These are phyloP conservation scores for Calycopis cecrops DNA, from an alignment of 1,140 invertebrate genomes.

Conservation along the genomic window DNA sequence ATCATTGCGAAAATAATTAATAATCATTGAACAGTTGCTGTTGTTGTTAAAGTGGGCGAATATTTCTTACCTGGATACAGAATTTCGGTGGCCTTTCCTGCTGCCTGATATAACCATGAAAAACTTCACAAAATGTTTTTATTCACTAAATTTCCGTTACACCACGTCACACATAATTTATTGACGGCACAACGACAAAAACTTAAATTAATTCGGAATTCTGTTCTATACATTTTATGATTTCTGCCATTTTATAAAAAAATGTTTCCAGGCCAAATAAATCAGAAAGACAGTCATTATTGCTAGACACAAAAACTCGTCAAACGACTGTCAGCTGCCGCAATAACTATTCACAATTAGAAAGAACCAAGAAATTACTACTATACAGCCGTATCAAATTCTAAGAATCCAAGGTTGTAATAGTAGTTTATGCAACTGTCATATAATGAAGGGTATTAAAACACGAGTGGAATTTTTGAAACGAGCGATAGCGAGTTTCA, in stretches of 20 bases:
- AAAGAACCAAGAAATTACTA: too few relatives aligned
- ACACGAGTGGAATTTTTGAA: too few relatives aligned
- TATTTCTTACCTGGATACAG: conserved; percentile 51
- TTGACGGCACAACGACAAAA: conserved; percentile 39
- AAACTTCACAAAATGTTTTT: conserved; percentile 18
- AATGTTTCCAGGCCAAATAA: neutral
- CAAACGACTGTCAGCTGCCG: neutral
- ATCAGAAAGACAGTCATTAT: neutral
- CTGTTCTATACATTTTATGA: conserved; percentile 26
- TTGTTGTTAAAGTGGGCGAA: conserved; percentile 41
- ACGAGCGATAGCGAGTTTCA: too few relatives aligned
- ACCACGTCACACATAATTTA: conserved; percentile 61
- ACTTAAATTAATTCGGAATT: conserved; percentile 28
- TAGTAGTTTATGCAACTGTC: too few relatives aligned
- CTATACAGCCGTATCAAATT: too few relatives aligned
- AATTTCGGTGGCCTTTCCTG: conserved; percentile 26
- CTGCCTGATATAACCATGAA: conserved; percentile 16
- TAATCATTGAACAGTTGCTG: conserved; percentile 51
- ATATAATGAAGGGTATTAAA: too few relatives aligned
- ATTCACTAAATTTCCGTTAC: conserved; percentile 49
- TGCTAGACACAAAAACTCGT: neutral
- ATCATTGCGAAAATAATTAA: conserved; percentile 30
- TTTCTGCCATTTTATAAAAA: conserved; percentile 53
- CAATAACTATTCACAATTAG: too few relatives aligned
- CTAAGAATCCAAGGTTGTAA: too few relatives aligned